Percentiles rank a stretch among this genome's conserved stretches.
Evolutionary conservation across 2,888 invertebrate genomes (phyloP).

Genomic region (Leucania comma): DNA sequence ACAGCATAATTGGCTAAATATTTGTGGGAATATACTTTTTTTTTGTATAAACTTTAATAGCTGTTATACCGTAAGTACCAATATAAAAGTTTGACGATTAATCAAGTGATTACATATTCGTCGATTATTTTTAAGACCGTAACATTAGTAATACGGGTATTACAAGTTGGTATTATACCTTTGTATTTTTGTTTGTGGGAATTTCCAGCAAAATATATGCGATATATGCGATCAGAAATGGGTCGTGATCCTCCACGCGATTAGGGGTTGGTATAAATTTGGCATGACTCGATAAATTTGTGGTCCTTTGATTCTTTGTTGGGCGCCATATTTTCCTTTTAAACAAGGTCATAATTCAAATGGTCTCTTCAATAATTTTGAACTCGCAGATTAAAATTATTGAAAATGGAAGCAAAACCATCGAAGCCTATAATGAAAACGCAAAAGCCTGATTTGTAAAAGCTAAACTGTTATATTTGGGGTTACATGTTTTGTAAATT

Average conservation of each 20-base stretch:
- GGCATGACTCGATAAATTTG: neutral
- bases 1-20: slow-evolving; percentile 33
- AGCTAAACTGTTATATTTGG: neutral
- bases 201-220: neutral
- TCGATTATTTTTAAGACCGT: slow-evolving; percentile 1
- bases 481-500: neutral
- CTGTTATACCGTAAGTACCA: slow-evolving; percentile 18
- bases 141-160: slow-evolving; percentile 23
- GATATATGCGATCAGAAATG: neutral
- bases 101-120: slow-evolving; percentile 21
- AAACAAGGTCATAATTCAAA: neutral
- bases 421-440: neutral
- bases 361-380: neutral
- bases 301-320: neutral
- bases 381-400: too few relatives aligned
- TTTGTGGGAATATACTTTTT: slow-evolving; percentile 47
- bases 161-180: slow-evolving; percentile 14
- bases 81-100: slow-evolving; percentile 18
- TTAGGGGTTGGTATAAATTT: neutral
- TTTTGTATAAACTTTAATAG: slow-evolving; percentile 5
- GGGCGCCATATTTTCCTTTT: neutral
- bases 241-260: neutral
- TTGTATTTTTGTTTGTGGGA: neutral
- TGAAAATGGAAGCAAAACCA: neutral
- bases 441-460: neutral